Evolutionary conservation across 1,140 invertebrate genomes (phyloP), one percentile per base, ranked within the genome.

Genomic region (Drosophila lacertosa): DNA sequence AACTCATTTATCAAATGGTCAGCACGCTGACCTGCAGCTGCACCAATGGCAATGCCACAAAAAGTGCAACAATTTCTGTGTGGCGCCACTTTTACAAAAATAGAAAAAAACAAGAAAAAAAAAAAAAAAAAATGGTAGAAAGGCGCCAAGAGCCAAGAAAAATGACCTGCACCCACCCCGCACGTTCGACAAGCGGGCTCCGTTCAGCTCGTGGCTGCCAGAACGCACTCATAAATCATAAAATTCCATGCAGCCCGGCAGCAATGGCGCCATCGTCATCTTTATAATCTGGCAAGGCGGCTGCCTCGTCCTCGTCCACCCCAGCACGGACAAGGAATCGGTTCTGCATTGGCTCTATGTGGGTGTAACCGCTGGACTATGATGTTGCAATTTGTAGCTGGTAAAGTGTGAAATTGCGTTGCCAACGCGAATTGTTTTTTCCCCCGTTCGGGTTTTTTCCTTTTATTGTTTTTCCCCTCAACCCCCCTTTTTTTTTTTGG

Each of bases 391-490:
- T 86, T 86, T 86, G 82, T 81, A 88, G 77, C 82, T 86, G 81
- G 74, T 81, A 86, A 86, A 86, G 81, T 86, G 81, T 86, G 82
- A 86, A 86, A 86, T 86, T 86, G 81, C 77, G 81, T 86, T 86
- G 68, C 73, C 64, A 66, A 67, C 58, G 65, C 64, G 81, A 77
- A 77, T 86, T 77, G 81, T 80, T 84, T 66, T 71, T 33, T 10
- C 32, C 39, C 18, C 20, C 20, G 16, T 10, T 13, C 50, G 33
- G 18, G 54, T 33, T 40, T 24, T 22, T 11, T 62, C 4, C 16
- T 53, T 32, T 20, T 16, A 20, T 20, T 42, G 18, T 22, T 42
- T 42, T 42, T 7, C 26, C 26, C 11, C 4, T n/a, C n/a, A n/a
- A n/a, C 1, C 15, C n/a, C 6, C 10, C 11, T 15, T 32, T 6